phyloP scores from a whole-genome alignment of 1,140 invertebrate species.

The Zaprionus taronus region DNA sequence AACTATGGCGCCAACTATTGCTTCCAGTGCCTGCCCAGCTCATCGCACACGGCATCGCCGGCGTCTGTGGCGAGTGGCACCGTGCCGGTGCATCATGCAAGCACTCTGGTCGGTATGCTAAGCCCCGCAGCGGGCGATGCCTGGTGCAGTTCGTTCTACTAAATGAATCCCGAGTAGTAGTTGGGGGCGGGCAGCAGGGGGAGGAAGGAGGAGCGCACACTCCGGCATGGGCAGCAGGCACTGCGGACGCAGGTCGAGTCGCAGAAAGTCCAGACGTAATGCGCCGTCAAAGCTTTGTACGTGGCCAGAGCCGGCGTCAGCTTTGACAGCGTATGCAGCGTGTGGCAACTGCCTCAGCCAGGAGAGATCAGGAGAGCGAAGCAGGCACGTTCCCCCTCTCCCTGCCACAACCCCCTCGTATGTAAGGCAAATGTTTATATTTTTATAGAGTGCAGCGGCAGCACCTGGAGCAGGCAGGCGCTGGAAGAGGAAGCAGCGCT shows the following conservation, averaged over 20 bases:
- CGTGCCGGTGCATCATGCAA: conserved; percentile 53
- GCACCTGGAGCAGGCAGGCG: conserved; percentile 4
- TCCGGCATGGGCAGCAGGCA: conserved; percentile 48
- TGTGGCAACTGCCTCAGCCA: conserved; percentile 34
- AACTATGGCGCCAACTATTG: conserved; percentile 94
- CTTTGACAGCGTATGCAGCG: conserved; percentile 42
- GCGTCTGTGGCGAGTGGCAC: conserved; percentile 69
- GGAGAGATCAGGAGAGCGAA: conserved; percentile 11
- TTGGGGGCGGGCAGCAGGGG: neutral
- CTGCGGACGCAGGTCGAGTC: conserved; percentile 39
- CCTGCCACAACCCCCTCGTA: conserved; percentile 11
- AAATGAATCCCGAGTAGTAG: conserved; percentile 26
- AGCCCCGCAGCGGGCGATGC: conserved; percentile 80
- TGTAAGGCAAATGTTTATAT: conserved; percentile 64
- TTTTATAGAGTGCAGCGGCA: conserved; percentile 55
- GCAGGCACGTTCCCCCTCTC: neutral
- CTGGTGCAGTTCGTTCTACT: conserved; percentile 83
- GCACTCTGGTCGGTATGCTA: conserved; percentile 67
- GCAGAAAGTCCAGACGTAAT: conserved; percentile 10
- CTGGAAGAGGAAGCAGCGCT: neutral
- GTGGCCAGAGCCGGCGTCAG: conserved; percentile 4
- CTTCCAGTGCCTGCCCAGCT: conserved; percentile 90
- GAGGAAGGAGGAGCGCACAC: conserved; percentile 15
- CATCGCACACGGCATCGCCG: conserved; percentile 67
- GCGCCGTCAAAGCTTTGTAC: conserved; percentile 33